Evolutionary conservation across 2,113 vertebrate species (phyloP).

Genomic region (Alligator mississippiensis): DNA sequence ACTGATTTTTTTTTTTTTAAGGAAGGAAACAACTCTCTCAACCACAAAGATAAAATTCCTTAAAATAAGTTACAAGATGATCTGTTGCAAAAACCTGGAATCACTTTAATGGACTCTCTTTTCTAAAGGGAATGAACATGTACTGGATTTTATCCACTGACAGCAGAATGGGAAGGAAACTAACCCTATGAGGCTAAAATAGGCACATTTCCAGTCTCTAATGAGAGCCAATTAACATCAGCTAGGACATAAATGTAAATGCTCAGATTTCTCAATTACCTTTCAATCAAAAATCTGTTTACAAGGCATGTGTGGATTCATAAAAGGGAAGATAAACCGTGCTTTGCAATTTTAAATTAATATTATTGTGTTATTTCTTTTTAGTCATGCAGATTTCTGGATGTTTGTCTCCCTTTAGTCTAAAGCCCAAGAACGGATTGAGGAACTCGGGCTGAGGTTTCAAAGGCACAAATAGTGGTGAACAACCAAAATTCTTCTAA

Average conservation of each 20-base stretch:
- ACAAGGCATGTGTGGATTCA: neutral
- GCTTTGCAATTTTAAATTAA: neutral
- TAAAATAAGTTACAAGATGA: neutral
- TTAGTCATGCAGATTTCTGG: neutral
- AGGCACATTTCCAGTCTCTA: neutral
- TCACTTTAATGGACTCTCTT: neutral
- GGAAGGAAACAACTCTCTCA: neutral
- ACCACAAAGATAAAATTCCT: neutral
- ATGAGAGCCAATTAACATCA: neutral
- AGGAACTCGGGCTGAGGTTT: neutral
- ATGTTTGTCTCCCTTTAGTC: neutral
- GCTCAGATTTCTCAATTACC: neutral
- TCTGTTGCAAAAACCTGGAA: neutral
- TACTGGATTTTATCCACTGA: neutral
- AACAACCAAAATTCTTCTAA: too few relatives aligned
- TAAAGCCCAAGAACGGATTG: neutral
- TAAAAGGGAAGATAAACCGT: neutral
- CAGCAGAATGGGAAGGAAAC: neutral
- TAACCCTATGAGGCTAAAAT: neutral
- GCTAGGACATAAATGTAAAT: neutral
- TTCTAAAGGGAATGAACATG: accelerated
- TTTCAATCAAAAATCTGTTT: neutral
- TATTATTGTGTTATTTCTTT: neutral
- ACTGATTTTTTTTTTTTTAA: neutral
- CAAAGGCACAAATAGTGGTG: neutral